These are phyloP conservation scores for Elegia similella DNA, from an alignment of 2,888 invertebrate genomes.

Conservation along the genomic window DNA sequence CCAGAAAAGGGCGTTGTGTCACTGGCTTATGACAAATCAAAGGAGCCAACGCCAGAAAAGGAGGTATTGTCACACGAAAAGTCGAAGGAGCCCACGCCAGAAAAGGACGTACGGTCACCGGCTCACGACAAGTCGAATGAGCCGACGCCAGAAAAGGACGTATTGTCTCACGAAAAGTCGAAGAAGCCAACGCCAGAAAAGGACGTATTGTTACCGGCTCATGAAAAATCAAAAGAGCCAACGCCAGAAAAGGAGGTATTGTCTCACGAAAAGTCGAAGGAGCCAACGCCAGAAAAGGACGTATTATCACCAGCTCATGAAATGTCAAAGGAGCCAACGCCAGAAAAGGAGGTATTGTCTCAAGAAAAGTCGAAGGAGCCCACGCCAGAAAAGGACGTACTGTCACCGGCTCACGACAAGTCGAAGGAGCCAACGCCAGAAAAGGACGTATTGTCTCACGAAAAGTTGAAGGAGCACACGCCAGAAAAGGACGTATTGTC, in stretches of 20 bases:
- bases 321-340: constrained; percentile 11
- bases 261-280: neutral
- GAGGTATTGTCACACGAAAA: neutral
- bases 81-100: constrained; percentile 20
- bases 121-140: neutral
- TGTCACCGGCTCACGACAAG: neutral
- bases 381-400: constrained; percentile 19
- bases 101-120: neutral
- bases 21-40: neutral
- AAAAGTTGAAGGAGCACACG: neutral
- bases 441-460: neutral
- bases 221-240: neutral
- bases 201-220: neutral
- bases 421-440: neutral
- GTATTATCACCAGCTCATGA: neutral
- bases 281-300: neutral
- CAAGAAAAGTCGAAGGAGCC: constrained; percentile 16
- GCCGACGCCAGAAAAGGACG: neutral
- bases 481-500: constrained; percentile 12
- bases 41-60: neutral
- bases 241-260: constrained; percentile 7
- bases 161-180: neutral
- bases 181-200: neutral
- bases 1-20: neutral
- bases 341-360: neutral